Conservation (phyloP, 2,797 vertebrate genomes). For the Graptemys geographica region DNA sequence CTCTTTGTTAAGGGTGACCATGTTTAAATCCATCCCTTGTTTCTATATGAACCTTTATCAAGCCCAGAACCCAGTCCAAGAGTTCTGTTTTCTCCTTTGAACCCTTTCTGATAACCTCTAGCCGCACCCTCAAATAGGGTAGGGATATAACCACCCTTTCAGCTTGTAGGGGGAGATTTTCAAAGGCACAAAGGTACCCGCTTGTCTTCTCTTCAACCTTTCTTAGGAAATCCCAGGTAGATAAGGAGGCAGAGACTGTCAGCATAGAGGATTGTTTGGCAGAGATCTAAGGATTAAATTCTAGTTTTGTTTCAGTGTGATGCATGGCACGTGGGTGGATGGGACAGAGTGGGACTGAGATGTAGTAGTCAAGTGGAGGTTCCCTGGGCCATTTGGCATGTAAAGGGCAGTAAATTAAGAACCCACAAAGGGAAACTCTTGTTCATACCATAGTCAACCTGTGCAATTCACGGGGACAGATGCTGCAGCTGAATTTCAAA, state of each 20-base stretch:
- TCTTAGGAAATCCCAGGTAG: not conserved
- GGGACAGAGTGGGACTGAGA: not conserved
- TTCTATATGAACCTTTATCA: not conserved
- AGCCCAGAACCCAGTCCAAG: not conserved
- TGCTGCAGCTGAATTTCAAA: conserved; percentile 33
- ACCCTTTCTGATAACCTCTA: not conserved
- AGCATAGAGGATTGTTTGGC: not conserved
- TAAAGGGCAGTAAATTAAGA: not conserved
- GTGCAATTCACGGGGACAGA: not conserved
- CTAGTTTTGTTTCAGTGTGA: not conserved
- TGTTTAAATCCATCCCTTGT: not conserved
- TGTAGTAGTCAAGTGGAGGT: not conserved
- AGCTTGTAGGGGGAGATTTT: not conserved
- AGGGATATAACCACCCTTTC: not conserved
- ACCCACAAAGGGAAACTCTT: not conserved
- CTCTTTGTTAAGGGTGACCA: not conserved
- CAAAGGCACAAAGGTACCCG: not conserved
- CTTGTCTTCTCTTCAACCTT: not conserved
- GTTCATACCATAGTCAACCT: not conserved
- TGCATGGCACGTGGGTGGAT: not conserved
- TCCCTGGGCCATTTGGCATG: not conserved
- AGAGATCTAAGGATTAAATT: not conserved
- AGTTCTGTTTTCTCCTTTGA: not conserved
- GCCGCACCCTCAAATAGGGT: not conserved
- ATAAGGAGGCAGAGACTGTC: not conserved